Evolutionary conservation across 37 sponge, comb jelly and placozoan genomes (phyloP), one percentile per base, ranked within the genome.

Genomic region (Amphimedon queenslandica): DNA sequence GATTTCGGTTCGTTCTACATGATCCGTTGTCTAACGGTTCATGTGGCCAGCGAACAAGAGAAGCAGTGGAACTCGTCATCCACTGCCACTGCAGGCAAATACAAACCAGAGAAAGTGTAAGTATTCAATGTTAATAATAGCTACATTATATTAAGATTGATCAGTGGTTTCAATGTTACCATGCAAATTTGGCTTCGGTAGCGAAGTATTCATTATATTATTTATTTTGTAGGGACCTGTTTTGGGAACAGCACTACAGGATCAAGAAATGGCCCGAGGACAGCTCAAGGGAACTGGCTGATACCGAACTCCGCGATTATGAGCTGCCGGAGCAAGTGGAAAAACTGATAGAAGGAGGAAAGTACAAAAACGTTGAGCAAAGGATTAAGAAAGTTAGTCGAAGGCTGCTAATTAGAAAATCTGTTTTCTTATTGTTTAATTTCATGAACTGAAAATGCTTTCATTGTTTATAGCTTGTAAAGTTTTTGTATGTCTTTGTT

Each of bases 351-450:
- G 78, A 89, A 33, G 38, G 33, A 53, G 85, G 88, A 33, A 75
- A 78, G 40, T 92, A 86, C 40, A 64, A 76, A 5, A 87, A 92
- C 43, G 87, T 87, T 63, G 92, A 92, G 67, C 74, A 58, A 25
- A 65, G 32, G 2, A 58, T 92, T 27, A 87, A 87, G 40, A 79
- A 77, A 69, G 80, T 80, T 2, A 21, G 73, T 24, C n/a, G n/a
- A n/a, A n/a, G n/a, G n/a, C n/a, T n/a, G n/a, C n/a, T n/a, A n/a
- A n/a, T n/a, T n/a, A n/a, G n/a, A n/a, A n/a, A n/a, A n/a, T n/a
- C n/a, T n/a, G n/a, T n/a, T n/a, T n/a, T n/a, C n/a, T n/a, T n/a
- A n/a, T n/a, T n/a, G n/a, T n/a, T n/a, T n/a, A n/a, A n/a, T n/a
- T n/a, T n/a, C n/a, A n/a, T n/a, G n/a, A n/a, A n/a, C n/a, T n/a